Evolutionary conservation across 2,888 invertebrate species (phyloP).

Genomic region (Athripsodes cinereus): DNA sequence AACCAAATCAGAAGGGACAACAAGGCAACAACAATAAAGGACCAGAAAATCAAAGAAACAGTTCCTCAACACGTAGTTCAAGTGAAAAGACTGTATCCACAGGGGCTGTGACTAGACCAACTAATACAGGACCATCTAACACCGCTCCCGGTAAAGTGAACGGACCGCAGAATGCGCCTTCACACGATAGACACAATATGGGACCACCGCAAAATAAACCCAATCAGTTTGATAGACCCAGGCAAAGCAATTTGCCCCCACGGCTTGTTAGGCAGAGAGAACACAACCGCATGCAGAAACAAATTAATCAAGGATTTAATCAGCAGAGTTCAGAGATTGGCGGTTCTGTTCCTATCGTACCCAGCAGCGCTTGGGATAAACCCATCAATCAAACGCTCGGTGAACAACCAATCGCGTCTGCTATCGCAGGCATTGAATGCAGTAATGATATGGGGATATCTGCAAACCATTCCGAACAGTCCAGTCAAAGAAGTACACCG

Average conservation of each 20-base stretch:
- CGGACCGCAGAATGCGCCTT: constrained; percentile 41
- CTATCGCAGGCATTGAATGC: constrained; percentile 31
- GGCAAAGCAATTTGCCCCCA: constrained; percentile 65
- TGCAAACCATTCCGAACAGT: constrained; percentile 41
- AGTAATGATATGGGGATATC: constrained; percentile 22
- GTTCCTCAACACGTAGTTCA: constrained; percentile 41
- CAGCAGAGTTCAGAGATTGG: constrained; percentile 35
- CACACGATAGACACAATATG: constrained; percentile 42
- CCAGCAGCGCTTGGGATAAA: constrained; percentile 82
- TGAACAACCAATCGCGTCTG: constrained; percentile 24
- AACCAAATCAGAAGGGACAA: constrained; percentile 28
- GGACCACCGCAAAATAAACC: constrained; percentile 38
- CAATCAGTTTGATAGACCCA: constrained; percentile 38
- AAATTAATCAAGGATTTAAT: constrained; percentile 36
- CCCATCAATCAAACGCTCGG: constrained; percentile 63
- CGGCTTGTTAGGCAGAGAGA: constrained; percentile 71
- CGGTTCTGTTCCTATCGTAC: constrained; percentile 58
- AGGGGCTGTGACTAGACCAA: constrained; percentile 24
- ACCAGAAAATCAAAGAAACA: constrained; percentile 34
- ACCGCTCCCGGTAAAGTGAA: constrained; percentile 26
- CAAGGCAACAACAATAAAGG: constrained; percentile 44
- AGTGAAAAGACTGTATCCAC: constrained; percentile 37
- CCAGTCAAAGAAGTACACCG: constrained; percentile 45
- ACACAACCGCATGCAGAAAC: constrained; percentile 50
- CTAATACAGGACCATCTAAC: constrained; percentile 16